Percentiles rank a stretch among this genome's conserved stretches.
Conservation (phyloP, 2,888 invertebrate genomes). For the Ametastegia equiseti region DNA sequence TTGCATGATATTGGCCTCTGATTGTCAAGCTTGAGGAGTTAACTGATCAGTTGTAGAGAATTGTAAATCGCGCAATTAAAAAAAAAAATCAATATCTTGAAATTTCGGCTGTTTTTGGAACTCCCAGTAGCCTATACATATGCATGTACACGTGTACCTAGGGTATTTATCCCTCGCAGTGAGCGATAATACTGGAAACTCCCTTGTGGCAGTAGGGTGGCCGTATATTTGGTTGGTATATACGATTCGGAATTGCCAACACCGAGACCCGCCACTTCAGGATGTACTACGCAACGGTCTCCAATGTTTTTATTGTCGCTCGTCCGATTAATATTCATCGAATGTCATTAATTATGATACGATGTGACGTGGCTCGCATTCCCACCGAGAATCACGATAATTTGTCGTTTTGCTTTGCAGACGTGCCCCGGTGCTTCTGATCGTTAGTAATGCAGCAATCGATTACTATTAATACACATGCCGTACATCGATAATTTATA, state of each 20-base stretch:
- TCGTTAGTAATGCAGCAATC: too few species aligned
- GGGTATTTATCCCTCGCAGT: neutral
- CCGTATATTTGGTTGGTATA: neutral
- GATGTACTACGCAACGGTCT: conserved; percentile 9
- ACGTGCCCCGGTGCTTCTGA: too few species aligned
- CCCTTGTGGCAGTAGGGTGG: neutral
- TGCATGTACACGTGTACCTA: neutral
- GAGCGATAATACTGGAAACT: conserved; percentile 16
- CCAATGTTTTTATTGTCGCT: conserved; percentile 29
- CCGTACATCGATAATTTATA: too few species aligned
- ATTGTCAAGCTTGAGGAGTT: too few species aligned
- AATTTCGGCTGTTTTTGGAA: neutral
- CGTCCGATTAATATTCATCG: conserved; percentile 35
- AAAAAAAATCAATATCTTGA: neutral
- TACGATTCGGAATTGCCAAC: neutral
- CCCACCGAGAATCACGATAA: conserved; percentile 24
- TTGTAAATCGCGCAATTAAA: too few species aligned
- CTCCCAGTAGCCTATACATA: neutral
- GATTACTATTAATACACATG: too few species aligned
- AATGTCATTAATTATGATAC: conserved; percentile 40
- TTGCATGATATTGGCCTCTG: too few species aligned
- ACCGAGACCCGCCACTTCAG: neutral
- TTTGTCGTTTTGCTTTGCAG: conserved; percentile 17
- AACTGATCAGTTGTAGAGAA: too few species aligned
- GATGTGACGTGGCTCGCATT: conserved; percentile 32